Evolutionary conservation across 2,888 invertebrate species (phyloP), one percentile per base, ranked within the genome.

Genomic region (Drosophila conformis): DNA sequence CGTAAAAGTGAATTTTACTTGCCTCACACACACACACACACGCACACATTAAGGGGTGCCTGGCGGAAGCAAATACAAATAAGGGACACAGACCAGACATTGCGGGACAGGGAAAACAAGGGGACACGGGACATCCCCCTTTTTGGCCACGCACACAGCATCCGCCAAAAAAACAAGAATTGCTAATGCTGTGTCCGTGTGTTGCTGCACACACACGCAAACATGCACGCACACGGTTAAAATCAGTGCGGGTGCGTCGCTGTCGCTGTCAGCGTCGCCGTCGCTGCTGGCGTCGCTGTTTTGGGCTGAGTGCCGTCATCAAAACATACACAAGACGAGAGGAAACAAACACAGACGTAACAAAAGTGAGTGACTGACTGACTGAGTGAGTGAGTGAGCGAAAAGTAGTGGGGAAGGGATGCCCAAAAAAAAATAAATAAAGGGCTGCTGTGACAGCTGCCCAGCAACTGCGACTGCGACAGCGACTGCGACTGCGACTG

Each of bases 1-100:
- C 82, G 80, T 83, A 80, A 83, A 83, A 73, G 78, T 82, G 83
- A 85, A 18, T 82, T 84, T 78, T 83, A 73, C 74, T 76, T 58
- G 73, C 64, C 78, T 56, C 61, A 73, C 46, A 53, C 61, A 57
- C 40, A 65, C 57, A 49, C 67, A 7, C 42, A 4, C 8, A 60
- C 48, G 49, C 57, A 51, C 21, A 62, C 52, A 61, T 66, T 83
- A 73, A 73, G 78, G 82, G 78, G 31, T 80, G 80, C 76, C 27
- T 73, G 70, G 63, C 82, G 80, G 77, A 81, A 83, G 75, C 46
- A 73, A 69, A 67, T 64, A 64, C 71, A 83, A 83, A 85, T 83
- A 85, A 82, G 83, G 78, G 67, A 76, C 60, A 69, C 63, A 59
- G 63, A 57, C 58, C 64, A 69, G 72, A 72, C 57, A 71, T 62